phyloP scores from a whole-genome alignment of 2,797 vertebrate species.

The Enteromius unitaeniatus region DNA sequence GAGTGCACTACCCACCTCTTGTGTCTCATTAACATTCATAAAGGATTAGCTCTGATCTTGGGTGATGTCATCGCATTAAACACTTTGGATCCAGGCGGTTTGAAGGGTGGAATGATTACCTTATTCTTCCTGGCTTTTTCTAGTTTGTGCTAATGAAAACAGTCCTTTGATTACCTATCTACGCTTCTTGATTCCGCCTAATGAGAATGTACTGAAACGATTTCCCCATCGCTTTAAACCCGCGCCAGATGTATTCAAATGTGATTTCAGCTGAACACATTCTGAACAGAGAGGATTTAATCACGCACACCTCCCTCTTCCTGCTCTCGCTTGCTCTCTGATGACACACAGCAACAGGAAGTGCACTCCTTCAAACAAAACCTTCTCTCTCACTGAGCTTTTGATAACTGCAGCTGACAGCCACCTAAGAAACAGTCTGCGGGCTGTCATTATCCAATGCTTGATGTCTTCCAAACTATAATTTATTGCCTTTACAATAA shows the following conservation, averaged over 20 bases:
- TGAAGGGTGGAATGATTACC: conserved; percentile 36
- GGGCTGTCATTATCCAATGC: conserved; percentile 1
- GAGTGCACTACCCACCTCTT: conserved; percentile 15
- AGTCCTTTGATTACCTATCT: conserved; percentile 56
- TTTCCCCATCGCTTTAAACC: conserved; percentile 54
- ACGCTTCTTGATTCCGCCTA: conserved; percentile 57
- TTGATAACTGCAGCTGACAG: conserved; percentile 34
- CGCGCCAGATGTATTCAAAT: conserved; percentile 52
- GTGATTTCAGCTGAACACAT: conserved; percentile 55
- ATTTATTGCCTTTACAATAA: conserved; percentile 33
- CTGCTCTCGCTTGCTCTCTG: background rate
- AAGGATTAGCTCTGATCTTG: conserved; percentile 48
- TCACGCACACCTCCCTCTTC: conserved; percentile 41
- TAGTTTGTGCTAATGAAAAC: conserved; percentile 46
- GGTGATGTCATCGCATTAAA: conserved; percentile 48
- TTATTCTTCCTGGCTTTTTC: conserved; percentile 42
- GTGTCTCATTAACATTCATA: conserved; percentile 52
- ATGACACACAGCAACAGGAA: conserved; percentile 35
- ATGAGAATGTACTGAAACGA: conserved; percentile 58
- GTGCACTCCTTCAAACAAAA: conserved; percentile 23
- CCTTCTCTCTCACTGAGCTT: conserved; percentile 9
- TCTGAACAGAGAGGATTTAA: conserved; percentile 47
- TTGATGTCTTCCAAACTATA: conserved; percentile 39
- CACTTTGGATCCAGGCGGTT: conserved; percentile 27
- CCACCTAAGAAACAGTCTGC: background rate